Conservation (phyloP, 2,888 invertebrate species). For the Hoplodrina blanda region DNA sequence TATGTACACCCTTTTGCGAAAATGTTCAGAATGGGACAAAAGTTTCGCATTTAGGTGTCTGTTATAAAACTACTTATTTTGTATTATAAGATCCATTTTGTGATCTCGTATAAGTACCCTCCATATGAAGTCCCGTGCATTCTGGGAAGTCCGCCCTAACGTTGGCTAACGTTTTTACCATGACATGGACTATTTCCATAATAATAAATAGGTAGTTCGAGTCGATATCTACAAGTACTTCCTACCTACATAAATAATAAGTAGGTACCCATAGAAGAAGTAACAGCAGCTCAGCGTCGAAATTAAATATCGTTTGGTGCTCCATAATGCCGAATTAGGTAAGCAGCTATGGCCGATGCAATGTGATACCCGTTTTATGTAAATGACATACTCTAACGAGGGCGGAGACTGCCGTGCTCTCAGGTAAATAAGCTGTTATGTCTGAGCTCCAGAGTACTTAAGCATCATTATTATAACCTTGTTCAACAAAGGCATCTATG, state of each 20-base stretch:
- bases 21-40: constrained; percentile 71
- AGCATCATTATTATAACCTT: constrained; percentile 36
- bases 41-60: constrained; percentile 69
- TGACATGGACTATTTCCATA: not conserved
- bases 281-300: not conserved
- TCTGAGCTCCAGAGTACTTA: constrained; percentile 30
- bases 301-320: constrained; percentile 39
- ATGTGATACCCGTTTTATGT: constrained; percentile 52
- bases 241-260: too few species aligned
- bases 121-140: not conserved
- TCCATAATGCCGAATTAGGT: constrained; percentile 31
- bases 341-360: constrained; percentile 42
- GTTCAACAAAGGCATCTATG: constrained; percentile 2
- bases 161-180: not conserved
- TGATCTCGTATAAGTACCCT: not conserved
- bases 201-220: not conserved
- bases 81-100: constrained; percentile 23
- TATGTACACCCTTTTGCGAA: constrained; percentile 76
- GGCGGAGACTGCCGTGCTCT: constrained; percentile 23
- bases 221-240: not conserved
- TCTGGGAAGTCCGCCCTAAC: not conserved
- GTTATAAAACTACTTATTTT: constrained; percentile 51
- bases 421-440: constrained; percentile 42
- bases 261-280: not conserved
- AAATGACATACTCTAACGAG: constrained; percentile 44